Conservation (phyloP, 1,140 invertebrate genomes). For the Conus betulinus region DNA sequence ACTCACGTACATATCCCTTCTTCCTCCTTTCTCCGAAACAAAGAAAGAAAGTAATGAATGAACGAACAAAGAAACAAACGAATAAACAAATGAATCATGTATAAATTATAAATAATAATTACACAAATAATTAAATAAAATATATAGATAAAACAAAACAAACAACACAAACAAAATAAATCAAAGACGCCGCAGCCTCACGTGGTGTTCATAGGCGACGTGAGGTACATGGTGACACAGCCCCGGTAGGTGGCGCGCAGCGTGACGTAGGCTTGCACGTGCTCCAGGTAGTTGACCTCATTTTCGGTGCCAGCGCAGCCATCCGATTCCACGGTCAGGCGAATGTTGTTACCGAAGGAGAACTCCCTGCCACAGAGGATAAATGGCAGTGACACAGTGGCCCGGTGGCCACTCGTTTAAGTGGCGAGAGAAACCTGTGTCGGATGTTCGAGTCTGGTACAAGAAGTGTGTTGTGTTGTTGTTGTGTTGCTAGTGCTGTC, state of each 20-base stretch:
- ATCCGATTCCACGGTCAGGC: constrained; percentile 92
- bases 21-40: too few species aligned
- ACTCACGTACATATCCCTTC: too few species aligned
- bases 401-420: too few species aligned
- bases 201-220: constrained; percentile 96
- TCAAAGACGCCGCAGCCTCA: constrained; percentile 49
- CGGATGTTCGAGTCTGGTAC: too few species aligned
- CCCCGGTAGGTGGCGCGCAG: constrained; percentile 92
- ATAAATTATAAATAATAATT: neutral
- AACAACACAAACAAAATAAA: too few species aligned
- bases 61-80: too few species aligned
- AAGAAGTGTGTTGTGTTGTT: too few species aligned
- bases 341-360: constrained; percentile 85
- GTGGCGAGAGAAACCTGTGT: too few species aligned
- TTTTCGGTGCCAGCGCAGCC: constrained; percentile 93
- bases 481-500: too few species aligned
- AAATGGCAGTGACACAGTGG: too few species aligned
- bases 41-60: too few species aligned
- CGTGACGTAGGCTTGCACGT: constrained; percentile 98
- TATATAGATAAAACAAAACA: neutral
- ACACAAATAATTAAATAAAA: neutral
- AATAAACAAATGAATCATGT: too few species aligned
- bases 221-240: constrained; percentile 95
- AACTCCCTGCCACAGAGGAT: constrained; percentile 82
- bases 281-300: constrained; percentile 96